Percentiles rank a stretch among this genome's conserved stretches.
Conservation (phyloP, 92 coral and sea anemone species). For the Epizoanthus illoricatus region DNA sequence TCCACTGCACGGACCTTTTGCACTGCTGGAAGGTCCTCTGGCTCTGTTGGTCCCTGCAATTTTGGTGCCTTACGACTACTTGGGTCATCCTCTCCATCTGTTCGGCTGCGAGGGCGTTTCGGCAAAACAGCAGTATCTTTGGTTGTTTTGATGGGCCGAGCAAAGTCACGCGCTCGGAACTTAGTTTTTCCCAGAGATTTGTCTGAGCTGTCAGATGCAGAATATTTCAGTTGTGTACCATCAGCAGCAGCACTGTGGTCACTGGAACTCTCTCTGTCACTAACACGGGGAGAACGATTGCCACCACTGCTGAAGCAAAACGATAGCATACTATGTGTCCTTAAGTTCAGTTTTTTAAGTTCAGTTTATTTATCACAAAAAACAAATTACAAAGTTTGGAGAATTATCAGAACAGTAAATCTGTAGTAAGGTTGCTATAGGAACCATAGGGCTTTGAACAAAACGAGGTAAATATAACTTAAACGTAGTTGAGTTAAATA, state of each 20-base stretch:
- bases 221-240: slow-evolving; percentile 1
- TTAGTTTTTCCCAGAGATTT: slow-evolving; percentile 21
- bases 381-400: no score
- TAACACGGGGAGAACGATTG: not conserved
- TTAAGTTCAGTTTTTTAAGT: not conserved
- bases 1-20: slow-evolving; percentile 70
- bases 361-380: no score
- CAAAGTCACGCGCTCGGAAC: not conserved
- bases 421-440: no score
- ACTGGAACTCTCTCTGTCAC: slow-evolving; percentile 37
- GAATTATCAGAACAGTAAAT: no score
- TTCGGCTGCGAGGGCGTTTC: slow-evolving; percentile 5
- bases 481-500: no score
- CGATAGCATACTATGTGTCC: no score
- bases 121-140: slow-evolving; percentile 3
- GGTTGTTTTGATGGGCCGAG: not conserved
- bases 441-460: not conserved
- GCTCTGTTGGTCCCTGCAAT: slow-evolving; percentile 39
- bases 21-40: slow-evolving; percentile 66
- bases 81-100: slow-evolving; percentile 23
- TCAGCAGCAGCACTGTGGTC: slow-evolving; percentile 20
- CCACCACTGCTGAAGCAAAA: slow-evolving; percentile 3
- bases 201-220: slow-evolving; percentile 33
- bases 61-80: slow-evolving; percentile 13
- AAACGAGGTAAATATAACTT: no score